Evolutionary conservation across 2,797 vertebrate species (phyloP).

Genomic region (Sebastes itinus): DNA sequence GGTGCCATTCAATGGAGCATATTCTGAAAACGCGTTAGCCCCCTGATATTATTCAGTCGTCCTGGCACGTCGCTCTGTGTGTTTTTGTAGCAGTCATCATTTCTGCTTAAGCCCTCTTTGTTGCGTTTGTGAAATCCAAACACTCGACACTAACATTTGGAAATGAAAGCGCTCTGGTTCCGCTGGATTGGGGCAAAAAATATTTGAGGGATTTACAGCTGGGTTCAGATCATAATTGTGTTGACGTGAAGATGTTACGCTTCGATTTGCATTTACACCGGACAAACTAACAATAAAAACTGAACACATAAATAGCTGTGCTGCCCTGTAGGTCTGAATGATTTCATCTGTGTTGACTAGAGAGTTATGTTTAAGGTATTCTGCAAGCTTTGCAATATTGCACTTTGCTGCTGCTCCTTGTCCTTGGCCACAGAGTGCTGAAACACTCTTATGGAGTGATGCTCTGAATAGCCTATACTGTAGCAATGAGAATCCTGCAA

Average conservation of each 20-base stretch:
- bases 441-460: neutral
- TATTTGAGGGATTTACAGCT: conserved; percentile 42
- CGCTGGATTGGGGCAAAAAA: conserved; percentile 21
- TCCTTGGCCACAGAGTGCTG: neutral
- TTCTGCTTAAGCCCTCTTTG: conserved; percentile 69
- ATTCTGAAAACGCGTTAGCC: conserved; percentile 68
- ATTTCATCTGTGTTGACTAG: conserved; percentile 15
- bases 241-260: conserved; percentile 11
- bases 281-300: conserved; percentile 9
- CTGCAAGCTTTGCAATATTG: neutral
- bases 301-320: conserved; percentile 16
- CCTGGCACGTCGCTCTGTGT: conserved; percentile 57
- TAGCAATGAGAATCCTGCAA: neutral
- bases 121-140: conserved; percentile 67
- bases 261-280: conserved; percentile 35
- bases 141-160: conserved; percentile 54
- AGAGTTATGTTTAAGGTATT: neutral
- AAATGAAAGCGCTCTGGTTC: conserved; percentile 54
- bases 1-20: conserved; percentile 60
- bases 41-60: conserved; percentile 65
- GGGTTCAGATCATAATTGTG: conserved; percentile 23
- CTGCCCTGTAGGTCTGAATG: conserved; percentile 2
- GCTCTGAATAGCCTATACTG: neutral
- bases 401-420: conserved; percentile 3
- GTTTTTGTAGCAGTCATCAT: conserved; percentile 72